A percentile compares a stretch with the other conserved stretches of the same genome.
Conservation (phyloP, 2,888 invertebrate genomes). For the Lepidocyrtinus sp. region DNA sequence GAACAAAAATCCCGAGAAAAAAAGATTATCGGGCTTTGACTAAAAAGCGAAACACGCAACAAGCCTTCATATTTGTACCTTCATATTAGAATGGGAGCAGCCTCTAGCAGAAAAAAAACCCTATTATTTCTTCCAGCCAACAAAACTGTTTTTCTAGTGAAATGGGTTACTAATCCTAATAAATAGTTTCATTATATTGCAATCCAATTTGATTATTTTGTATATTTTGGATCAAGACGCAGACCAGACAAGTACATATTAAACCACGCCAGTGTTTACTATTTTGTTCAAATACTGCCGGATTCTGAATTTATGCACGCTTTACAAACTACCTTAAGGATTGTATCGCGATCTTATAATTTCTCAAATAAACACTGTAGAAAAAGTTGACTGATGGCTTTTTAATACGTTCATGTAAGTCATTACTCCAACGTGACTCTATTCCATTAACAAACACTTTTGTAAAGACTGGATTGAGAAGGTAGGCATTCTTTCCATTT, state of each 20-base stretch:
- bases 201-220: too few species aligned
- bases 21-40: slow-evolving; percentile 47
- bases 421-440: slow-evolving; percentile 4
- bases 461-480: not conserved
- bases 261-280: too few species aligned
- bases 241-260: too few species aligned
- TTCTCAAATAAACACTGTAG: not conserved
- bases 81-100: not conserved
- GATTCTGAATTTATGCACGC: too few species aligned
- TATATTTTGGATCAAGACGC: too few species aligned
- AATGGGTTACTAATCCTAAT: slow-evolving; percentile 4
- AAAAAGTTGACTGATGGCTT: slow-evolving; percentile 50
- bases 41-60: slow-evolving; percentile 44
- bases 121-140: not conserved
- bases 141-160: slow-evolving; percentile 9
- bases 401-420: slow-evolving; percentile 46
- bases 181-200: slow-evolving; percentile 16
- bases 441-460: not conserved
- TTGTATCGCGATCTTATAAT: too few species aligned
- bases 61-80: not conserved
- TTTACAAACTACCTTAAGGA: too few species aligned
- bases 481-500: too few species aligned
- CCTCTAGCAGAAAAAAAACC: not conserved
- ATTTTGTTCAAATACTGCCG: too few species aligned
- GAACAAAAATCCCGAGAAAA: slow-evolving; percentile 28